Evolutionary conservation across 2,888 invertebrate species (phyloP), one percentile per base, ranked within the genome.

Genomic region (Macrostomum cliftonense): DNA sequence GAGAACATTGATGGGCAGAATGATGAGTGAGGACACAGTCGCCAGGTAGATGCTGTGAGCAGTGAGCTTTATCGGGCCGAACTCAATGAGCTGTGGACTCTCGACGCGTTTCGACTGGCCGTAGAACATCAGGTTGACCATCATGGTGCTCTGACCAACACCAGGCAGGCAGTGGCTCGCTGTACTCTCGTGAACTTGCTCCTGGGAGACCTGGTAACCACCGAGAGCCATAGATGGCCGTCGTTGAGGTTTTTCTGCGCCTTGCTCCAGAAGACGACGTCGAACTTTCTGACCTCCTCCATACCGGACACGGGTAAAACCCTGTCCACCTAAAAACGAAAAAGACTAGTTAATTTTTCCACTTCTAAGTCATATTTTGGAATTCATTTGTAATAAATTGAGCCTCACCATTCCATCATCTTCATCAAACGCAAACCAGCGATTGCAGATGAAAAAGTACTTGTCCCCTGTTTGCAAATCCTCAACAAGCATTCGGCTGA

Each of bases 1-100:
- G 43, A 72, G 40, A 50, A 73, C 64, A 54, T 66, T 70, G 45
- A 70, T 63, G 0, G 71, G 71, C 54, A 73, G 70, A 12, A 71
- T 65, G 37, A 73, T 62, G 47, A 74, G 53, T 57, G 70, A 71
- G 51, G 63, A 58, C 16, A 70, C 58, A 1, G 73, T 53, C 1
- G 72, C 73, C 19, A 74, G 65, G 47, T 62, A 70, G 42, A 73
- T 61, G 38, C 39, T 42, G 38, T 46, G 46, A 13, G 43, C 21
- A 17, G 46, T 40, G 16, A 46, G 13, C 13, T 13, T 14, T 13
- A 46, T 17, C 38, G 46, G 40, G 12, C 46, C 46, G 20, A 46
- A 19, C 21, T 37, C 16, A n/a, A 46, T 46, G 16, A 46, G 17
- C n/a, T 46, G 39, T 4, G 46, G 46, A 46, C 44, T 44, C 20